Evolutionary conservation across 2,113 vertebrate species (phyloP).

Genomic region (Haplotaxodon microlepis): DNA sequence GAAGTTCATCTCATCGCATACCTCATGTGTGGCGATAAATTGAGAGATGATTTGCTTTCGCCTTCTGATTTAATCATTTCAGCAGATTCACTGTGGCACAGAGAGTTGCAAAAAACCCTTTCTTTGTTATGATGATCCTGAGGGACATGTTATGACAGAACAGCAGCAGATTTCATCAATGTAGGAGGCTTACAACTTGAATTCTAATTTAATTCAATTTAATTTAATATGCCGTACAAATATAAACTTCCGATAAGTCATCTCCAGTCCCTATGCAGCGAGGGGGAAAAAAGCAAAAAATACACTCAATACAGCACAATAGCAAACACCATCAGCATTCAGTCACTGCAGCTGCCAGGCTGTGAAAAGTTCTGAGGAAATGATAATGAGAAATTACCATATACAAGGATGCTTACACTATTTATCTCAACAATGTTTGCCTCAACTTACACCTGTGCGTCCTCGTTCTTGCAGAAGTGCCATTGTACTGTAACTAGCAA

Average conservation of each 20-base stretch:
- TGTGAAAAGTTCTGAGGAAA: constrained; percentile 24
- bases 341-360: constrained; percentile 35
- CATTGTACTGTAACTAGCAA: constrained; percentile 36
- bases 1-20: not conserved
- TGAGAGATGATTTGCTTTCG: not conserved
- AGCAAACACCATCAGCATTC: not conserved
- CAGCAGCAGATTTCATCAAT: not conserved
- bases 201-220: not conserved
- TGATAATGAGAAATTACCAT: constrained; percentile 53
- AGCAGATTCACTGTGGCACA: not conserved
- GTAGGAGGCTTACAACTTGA: not conserved
- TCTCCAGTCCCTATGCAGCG: not conserved
- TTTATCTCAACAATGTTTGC: constrained; percentile 43
- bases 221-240: not conserved
- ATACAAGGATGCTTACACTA: constrained; percentile 8
- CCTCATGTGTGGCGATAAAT: not conserved
- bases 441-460: constrained; percentile 46
- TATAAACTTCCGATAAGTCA: not conserved
- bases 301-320: not conserved
- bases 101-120: not conserved
- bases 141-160: not conserved
- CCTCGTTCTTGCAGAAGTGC: constrained; percentile 21
- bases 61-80: not conserved
- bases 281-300: not conserved
- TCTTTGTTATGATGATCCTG: not conserved